These are phyloP conservation scores for Selenia dentaria DNA, from an alignment of 2,888 invertebrate genomes.

Conservation along the genomic window DNA sequence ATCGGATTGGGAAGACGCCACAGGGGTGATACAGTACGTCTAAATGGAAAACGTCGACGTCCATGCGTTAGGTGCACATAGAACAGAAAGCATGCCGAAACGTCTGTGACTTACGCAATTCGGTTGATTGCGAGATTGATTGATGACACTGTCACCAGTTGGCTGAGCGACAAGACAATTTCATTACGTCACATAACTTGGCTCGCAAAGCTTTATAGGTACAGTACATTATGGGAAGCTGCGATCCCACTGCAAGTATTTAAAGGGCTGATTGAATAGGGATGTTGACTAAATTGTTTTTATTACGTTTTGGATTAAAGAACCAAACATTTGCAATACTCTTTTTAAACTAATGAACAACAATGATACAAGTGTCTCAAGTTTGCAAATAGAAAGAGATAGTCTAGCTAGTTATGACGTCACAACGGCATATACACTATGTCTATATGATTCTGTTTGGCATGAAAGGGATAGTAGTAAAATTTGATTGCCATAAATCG, in stretches of 20 bases:
- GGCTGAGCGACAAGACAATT: conserved; percentile 88
- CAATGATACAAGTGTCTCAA: too few relatives aligned
- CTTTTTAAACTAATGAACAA: too few relatives aligned
- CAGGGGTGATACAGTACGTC: conserved; percentile 38
- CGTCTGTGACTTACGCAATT: conserved; percentile 92
- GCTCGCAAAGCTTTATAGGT: conserved; percentile 67
- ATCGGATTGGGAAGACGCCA: conserved; percentile 37
- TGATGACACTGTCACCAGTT: conserved; percentile 96
- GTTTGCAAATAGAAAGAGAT: too few relatives aligned
- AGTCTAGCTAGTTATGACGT: too few relatives aligned
- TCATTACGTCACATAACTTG: conserved; percentile 78
- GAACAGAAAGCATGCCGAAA: conserved; percentile 67
- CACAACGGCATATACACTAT: too few relatives aligned
- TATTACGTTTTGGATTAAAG: too few relatives aligned
- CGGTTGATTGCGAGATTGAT: conserved; percentile 96
- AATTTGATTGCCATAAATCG: too few relatives aligned
- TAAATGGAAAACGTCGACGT: conserved; percentile 54
- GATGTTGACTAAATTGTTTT: too few relatives aligned
- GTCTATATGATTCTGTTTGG: too few relatives aligned
- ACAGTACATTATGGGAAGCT: conserved; percentile 32
- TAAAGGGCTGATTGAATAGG: too few relatives aligned
- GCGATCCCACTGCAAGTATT: conserved; percentile 36
- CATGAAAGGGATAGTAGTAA: too few relatives aligned
- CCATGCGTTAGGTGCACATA: conserved; percentile 73
- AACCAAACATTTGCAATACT: too few relatives aligned